Percentiles rank a stretch among this genome's conserved stretches.
Evolutionary conservation across 2,888 invertebrate species (phyloP).

Genomic region (Pammene aurita): DNA sequence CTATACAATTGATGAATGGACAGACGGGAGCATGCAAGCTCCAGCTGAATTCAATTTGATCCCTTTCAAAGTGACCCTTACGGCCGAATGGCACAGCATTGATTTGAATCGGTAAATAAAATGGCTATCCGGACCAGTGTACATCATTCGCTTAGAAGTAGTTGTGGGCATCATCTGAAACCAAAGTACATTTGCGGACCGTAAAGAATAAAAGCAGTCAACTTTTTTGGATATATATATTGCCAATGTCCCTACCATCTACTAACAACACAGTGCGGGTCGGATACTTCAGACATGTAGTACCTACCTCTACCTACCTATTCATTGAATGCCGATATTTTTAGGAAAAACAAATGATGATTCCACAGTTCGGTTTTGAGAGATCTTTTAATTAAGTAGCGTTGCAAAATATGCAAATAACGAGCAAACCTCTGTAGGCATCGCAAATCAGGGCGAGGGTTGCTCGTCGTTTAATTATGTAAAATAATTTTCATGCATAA

Average conservation of each 20-base stretch:
- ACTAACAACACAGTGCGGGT: no score
- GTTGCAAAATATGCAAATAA: constrained; percentile 73
- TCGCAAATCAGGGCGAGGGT: constrained; percentile 76
- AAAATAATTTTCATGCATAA: constrained; percentile 80
- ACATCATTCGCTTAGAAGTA: neutral
- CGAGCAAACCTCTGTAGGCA: constrained; percentile 71
- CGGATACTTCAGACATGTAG: neutral
- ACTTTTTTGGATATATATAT: no score
- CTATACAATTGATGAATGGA: constrained; percentile 77
- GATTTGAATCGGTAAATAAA: constrained; percentile 77
- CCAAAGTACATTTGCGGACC: no score
- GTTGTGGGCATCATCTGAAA: neutral
- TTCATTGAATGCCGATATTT: constrained; percentile 1
- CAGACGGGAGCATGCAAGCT: constrained; percentile 74
- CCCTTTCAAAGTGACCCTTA: constrained; percentile 76
- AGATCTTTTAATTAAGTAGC: constrained; percentile 63
- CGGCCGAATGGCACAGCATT: constrained; percentile 66
- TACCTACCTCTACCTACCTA: neutral
- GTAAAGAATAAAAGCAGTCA: no score
- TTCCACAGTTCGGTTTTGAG: constrained; percentile 33
- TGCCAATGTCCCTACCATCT: no score
- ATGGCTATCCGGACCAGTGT: constrained; percentile 43
- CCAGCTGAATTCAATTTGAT: constrained; percentile 76
- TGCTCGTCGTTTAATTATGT: constrained; percentile 77
- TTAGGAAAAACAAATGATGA: constrained; percentile 8